phyloP scores from a whole-genome alignment of 2,888 invertebrate species.

The Cephus sareptanus region DNA sequence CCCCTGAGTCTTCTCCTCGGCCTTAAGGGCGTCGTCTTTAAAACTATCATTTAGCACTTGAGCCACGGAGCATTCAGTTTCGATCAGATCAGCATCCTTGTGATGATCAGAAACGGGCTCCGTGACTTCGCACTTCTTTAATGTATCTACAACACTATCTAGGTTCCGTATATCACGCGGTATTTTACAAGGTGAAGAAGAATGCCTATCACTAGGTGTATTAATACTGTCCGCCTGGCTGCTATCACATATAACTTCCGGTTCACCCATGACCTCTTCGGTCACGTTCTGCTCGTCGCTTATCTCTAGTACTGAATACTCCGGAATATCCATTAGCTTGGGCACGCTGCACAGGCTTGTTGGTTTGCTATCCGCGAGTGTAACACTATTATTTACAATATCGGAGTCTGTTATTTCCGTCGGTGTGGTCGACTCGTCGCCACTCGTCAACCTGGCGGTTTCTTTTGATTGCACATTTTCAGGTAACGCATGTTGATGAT shows the following conservation, averaged over 20 bases:
- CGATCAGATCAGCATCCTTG: too few relatives aligned
- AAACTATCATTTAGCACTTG: too few relatives aligned
- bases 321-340: constrained; percentile 46
- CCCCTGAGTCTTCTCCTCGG: constrained; percentile 8
- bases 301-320: constrained; percentile 45
- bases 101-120: too few relatives aligned
- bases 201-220: constrained; percentile 51
- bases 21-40: background rate
- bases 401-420: constrained; percentile 28
- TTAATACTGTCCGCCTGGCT: constrained; percentile 57
- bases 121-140: constrained; percentile 11
- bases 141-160: constrained; percentile 36
- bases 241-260: constrained; percentile 44
- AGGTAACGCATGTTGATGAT: constrained; percentile 39
- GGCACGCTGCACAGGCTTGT: constrained; percentile 36
- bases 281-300: constrained; percentile 20
- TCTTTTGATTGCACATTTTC: constrained; percentile 41
- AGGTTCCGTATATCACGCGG: constrained; percentile 43
- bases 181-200: constrained; percentile 45
- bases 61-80: too few relatives aligned
- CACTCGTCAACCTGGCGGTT: constrained; percentile 22
- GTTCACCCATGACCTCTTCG: constrained; percentile 19
- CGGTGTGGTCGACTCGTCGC: constrained; percentile 28
- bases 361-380: background rate
- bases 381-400: constrained; percentile 24